Evolutionary conservation across 2,888 invertebrate species (phyloP), one percentile per base, ranked within the genome.

Genomic region (Nomada hirtipes): DNA sequence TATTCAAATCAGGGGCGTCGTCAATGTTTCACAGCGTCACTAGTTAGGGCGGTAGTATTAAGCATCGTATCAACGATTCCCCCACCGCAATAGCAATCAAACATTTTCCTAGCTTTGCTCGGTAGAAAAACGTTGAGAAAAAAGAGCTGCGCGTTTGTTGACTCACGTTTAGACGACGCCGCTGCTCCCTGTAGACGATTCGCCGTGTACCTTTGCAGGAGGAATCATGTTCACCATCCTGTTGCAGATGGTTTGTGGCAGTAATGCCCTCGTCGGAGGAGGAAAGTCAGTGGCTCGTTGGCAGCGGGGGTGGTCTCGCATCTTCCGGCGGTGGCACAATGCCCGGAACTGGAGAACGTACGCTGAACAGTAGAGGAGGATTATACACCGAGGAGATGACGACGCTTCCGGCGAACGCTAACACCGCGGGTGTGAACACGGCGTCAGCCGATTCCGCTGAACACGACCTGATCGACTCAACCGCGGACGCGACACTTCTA

Each of bases 211-310:
- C 2, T n/a, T 20, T 15, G 1, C 50, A 29, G 2, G 42, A 20
- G 23, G 42, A 9, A 42, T 50, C 15, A n/a, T 13, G 29, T 52
- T 64, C 2, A 47, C 13, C 36, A 76, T 15, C 29, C 64, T 68
- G 72, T 73, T 89, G 29, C 88, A 93, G 93, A 93, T 93, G 93
- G 88, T 91, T 92, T 90, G 90, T 91, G 91, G 92, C 92, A 92
- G 89, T 91, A 92, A 94, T 90, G 91, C 95, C 95, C 95, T 94
- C 95, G 92, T 95, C 95, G 93, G 96, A 96, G 94, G 96, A 96
- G 91, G 96, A 96, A 93, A 95, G 95, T 93, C 94, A 91, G 90
- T 92, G 92, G 92, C 92, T 93, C 81, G 92, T 93, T 86, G 92
- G 92, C 90, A 92, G 90, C 89, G 88, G 86, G 83, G 89, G 89